phyloP scores from a whole-genome alignment of 2,797 vertebrate genomes.

The Malacoctenus gilli region DNA sequence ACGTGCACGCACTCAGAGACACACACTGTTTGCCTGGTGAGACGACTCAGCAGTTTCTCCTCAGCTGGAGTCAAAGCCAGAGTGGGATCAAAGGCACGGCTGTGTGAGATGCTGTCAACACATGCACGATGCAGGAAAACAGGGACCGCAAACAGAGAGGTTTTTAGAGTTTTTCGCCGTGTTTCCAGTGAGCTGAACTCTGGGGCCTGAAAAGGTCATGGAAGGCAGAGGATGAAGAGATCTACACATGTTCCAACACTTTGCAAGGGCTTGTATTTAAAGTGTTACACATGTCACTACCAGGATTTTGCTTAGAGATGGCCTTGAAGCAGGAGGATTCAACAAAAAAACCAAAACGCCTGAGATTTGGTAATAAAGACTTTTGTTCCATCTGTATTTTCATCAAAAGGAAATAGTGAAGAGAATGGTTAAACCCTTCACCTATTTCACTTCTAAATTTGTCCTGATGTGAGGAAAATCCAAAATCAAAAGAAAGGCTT shows the following conservation, averaged over 20 bases:
- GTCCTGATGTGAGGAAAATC: constrained; percentile 31
- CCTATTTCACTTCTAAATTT: constrained; percentile 14
- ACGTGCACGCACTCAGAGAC: constrained; percentile 25
- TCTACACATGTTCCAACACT: constrained; percentile 8
- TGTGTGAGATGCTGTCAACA: constrained; percentile 39
- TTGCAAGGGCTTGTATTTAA: constrained; percentile 7
- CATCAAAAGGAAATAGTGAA: constrained; percentile 13
- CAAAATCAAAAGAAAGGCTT: constrained; percentile 45
- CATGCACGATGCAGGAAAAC: constrained; percentile 28
- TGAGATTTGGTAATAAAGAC: not conserved
- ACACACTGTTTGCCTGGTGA: not conserved
- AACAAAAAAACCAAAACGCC: not conserved
- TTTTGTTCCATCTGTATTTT: constrained; percentile 11
- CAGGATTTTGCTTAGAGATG: constrained; percentile 16
- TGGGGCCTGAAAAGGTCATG: constrained; percentile 18
- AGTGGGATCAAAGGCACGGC: constrained; percentile 61
- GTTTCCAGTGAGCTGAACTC: constrained; percentile 30
- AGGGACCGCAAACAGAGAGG: constrained; percentile 20
- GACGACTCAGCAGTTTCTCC: constrained; percentile 68
- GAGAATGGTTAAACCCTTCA: constrained; percentile 26
- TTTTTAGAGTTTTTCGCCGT: constrained; percentile 17
- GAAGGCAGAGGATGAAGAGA: constrained; percentile 13
- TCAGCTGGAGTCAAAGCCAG: constrained; percentile 38
- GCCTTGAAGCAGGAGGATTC: constrained; percentile 29
- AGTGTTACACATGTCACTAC: too few species aligned